A percentile compares a stretch with the other conserved stretches of the same genome.
These are phyloP conservation scores for Rugalucina vietnamica DNA, from an alignment of 2,888 invertebrate genomes.

Conservation along the genomic window DNA sequence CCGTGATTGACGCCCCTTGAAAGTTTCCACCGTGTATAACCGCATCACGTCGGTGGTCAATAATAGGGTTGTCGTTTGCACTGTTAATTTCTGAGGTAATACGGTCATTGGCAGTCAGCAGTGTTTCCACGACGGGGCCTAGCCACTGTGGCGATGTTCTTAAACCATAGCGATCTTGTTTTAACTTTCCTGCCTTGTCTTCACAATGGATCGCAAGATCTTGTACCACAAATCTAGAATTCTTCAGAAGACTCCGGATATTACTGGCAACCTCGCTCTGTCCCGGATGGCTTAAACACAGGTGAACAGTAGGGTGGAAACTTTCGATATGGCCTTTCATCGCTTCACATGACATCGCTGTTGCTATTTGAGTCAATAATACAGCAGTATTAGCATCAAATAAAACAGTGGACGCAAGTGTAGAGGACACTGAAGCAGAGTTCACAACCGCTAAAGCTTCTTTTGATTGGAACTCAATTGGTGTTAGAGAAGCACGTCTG, in stretches of 20 bases:
- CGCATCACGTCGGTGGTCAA: slow-evolving; percentile 38
- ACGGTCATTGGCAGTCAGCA: slow-evolving; percentile 19
- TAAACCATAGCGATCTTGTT: slow-evolving; percentile 44
- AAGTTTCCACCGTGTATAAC: slow-evolving; percentile 36
- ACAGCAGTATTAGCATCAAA: slow-evolving; percentile 36
- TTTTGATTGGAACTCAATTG: slow-evolving; percentile 64
- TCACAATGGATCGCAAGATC: slow-evolving; percentile 26
- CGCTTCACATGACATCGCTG: slow-evolving; percentile 33
- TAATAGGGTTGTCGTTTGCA: slow-evolving; percentile 41
- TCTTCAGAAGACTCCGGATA: slow-evolving; percentile 26
- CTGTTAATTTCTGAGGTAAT: slow-evolving; percentile 36
- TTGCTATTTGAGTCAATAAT: slow-evolving; percentile 39
- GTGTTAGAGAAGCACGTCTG: slow-evolving; percentile 44
- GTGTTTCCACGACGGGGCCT: slow-evolving; percentile 35
- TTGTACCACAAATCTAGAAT: slow-evolving; percentile 29
- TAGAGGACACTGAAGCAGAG: slow-evolving; percentile 32
- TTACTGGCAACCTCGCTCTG: slow-evolving; percentile 45
- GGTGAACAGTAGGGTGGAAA: slow-evolving; percentile 37
- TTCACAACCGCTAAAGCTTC: slow-evolving; percentile 70
- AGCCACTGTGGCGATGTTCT: slow-evolving; percentile 43
- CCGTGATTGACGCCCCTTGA: slow-evolving; percentile 38
- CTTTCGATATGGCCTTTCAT: slow-evolving; percentile 31
- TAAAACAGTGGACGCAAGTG: slow-evolving; percentile 25
- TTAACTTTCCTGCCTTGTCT: slow-evolving; percentile 25
- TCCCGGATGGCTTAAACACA: slow-evolving; percentile 32